A percentile compares a stretch with the other conserved stretches of the same genome.
Evolutionary conservation across 2,113 vertebrate species (phyloP).

Genomic region (Syrmaticus mikado): DNA sequence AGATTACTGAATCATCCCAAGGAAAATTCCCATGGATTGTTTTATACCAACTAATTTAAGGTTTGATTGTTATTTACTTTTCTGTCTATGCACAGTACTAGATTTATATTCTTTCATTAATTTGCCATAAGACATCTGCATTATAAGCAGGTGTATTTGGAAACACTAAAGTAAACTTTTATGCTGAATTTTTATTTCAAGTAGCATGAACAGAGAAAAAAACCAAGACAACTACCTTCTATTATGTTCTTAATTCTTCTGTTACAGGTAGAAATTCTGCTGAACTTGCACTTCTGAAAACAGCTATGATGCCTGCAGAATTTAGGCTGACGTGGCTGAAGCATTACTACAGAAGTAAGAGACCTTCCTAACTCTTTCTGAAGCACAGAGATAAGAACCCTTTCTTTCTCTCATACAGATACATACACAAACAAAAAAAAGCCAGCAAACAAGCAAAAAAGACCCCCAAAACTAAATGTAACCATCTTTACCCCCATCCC

Average conservation of each 20-base stretch:
- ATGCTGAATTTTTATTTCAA: neutral
- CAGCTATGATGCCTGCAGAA: neutral
- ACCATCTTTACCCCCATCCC: rapidly evolving
- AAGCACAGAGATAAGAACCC: neutral
- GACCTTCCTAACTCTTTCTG: neutral
- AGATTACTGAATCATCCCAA: neutral
- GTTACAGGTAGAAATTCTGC: neutral
- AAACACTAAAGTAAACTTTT: neutral
- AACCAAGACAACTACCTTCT: neutral
- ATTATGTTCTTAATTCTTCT: neutral
- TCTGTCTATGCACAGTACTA: neutral
- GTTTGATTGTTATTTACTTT: neutral
- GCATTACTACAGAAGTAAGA: neutral
- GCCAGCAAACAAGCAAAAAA: neutral
- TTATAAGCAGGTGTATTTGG: neutral
- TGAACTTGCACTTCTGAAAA: neutral
- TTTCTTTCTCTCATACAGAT: neutral
- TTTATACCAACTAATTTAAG: neutral
- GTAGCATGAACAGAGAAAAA: neutral
- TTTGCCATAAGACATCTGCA: neutral
- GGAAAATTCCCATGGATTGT: neutral
- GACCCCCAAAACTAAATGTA: neutral
- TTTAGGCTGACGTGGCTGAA: neutral
- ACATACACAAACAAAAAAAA: neutral
- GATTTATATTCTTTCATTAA: neutral